phyloP scores from a whole-genome alignment of 1,140 invertebrate species.

The Drosophila saltans region DNA sequence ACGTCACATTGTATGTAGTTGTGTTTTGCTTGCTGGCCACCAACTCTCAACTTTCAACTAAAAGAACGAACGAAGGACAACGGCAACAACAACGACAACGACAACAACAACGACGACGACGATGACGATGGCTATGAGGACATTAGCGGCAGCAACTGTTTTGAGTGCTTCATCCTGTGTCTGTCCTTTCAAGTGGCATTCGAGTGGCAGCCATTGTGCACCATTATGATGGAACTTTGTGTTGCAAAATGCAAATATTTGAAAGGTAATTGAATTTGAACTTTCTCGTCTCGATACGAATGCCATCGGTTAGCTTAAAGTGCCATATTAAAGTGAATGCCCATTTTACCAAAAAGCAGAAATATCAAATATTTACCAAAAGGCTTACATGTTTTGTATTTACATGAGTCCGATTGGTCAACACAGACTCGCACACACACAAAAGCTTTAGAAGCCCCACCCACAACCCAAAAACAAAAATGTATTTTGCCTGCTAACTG shows the following conservation, averaged over 20 bases:
- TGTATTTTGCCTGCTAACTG: slow-evolving; percentile 20
- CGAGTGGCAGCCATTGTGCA: slow-evolving; percentile 80
- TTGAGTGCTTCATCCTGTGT: slow-evolving; percentile 75
- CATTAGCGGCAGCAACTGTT: slow-evolving; percentile 81
- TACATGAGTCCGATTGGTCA: slow-evolving; percentile 69
- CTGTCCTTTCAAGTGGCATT: slow-evolving; percentile 78
- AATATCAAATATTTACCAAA: slow-evolving; percentile 67
- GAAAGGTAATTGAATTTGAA: slow-evolving; percentile 82
- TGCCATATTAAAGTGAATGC: slow-evolving; percentile 52
- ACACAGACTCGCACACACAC: slow-evolving; percentile 40
- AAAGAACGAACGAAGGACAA: slow-evolving; percentile 56
- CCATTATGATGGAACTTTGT: slow-evolving; percentile 80
- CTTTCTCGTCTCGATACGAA: slow-evolving; percentile 54
- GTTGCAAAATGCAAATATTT: slow-evolving; percentile 82
- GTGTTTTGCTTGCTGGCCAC: slow-evolving; percentile 34
- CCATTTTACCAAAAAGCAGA: slow-evolving; percentile 2
- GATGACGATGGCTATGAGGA: slow-evolving; percentile 16
- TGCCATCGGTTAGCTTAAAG: slow-evolving; percentile 44
- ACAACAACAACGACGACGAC: slow-evolving; percentile 12
- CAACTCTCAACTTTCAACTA: slow-evolving; percentile 11
- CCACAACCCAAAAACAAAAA: slow-evolving; percentile 4
- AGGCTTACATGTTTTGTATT: slow-evolving; percentile 75
- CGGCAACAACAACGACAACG: not conserved
- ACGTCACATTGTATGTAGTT: slow-evolving; percentile 58
- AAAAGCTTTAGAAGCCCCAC: slow-evolving; percentile 23